phyloP scores from a whole-genome alignment of 2,113 vertebrate species.

The Syrrhaptes paradoxus region DNA sequence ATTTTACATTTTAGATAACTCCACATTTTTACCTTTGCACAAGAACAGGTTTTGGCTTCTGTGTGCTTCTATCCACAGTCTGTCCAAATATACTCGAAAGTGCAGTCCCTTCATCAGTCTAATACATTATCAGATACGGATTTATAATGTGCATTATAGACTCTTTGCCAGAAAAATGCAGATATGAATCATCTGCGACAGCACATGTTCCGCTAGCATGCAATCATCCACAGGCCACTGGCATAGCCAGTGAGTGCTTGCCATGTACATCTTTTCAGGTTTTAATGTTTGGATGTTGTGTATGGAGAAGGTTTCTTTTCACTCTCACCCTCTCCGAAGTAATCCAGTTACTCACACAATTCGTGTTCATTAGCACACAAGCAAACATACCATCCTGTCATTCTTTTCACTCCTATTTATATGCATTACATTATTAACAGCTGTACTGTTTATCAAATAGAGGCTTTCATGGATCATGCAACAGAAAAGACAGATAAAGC shows the following conservation, averaged over 20 bases:
- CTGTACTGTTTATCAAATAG: constrained; percentile 27
- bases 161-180: constrained; percentile 18
- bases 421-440: constrained; percentile 22
- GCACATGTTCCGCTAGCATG: not conserved
- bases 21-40: not conserved
- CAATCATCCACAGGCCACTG: not conserved
- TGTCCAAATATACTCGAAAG: not conserved
- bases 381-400: not conserved
- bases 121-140: not conserved
- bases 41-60: not conserved
- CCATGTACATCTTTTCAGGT: not conserved
- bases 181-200: constrained; percentile 5
- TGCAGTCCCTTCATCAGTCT: not conserved
- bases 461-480: not conserved
- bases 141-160: not conserved
- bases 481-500: constrained; percentile 15
- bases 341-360: not conserved
- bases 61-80: not conserved
- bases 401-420: not conserved
- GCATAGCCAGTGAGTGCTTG: not conserved
- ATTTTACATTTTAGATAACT: not conserved
- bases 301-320: not conserved
- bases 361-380: not conserved
- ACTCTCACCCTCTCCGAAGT: not conserved
- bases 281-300: not conserved